Conservation (phyloP, 2,797 vertebrate species). For the Enteromius paludinosus region DNA sequence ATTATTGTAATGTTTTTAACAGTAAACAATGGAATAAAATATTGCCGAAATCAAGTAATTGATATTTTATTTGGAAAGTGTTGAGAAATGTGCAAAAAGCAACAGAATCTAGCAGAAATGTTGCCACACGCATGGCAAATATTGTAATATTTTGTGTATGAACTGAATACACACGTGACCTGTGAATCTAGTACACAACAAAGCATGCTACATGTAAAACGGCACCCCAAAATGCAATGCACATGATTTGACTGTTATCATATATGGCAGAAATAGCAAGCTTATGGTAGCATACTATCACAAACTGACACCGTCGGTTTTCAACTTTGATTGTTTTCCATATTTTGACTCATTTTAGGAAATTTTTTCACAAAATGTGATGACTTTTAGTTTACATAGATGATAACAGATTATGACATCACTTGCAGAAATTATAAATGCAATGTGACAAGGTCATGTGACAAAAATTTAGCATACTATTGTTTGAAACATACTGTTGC, state of each 20-base stretch:
- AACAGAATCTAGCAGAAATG: not conserved
- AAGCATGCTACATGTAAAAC: not conserved
- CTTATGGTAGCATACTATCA: not conserved
- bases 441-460: not conserved
- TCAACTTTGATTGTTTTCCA: not conserved
- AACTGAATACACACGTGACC: not conserved
- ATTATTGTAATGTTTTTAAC: not conserved
- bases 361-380: not conserved
- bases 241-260: not conserved
- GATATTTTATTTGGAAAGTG: not conserved
- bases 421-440: not conserved
- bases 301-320: not conserved
- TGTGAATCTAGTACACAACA: not conserved
- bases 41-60: not conserved
- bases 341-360: not conserved
- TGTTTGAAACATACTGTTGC: not conserved
- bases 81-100: not conserved
- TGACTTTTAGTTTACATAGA: not conserved
- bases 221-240: not conserved
- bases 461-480: not conserved
- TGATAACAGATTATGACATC: not conserved
- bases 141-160: not conserved
- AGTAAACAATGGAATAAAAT: not conserved
- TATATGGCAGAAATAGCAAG: not conserved
- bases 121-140: not conserved